phyloP scores from a whole-genome alignment of 2,888 invertebrate genomes.

The Reticulitermes lucifugus region DNA sequence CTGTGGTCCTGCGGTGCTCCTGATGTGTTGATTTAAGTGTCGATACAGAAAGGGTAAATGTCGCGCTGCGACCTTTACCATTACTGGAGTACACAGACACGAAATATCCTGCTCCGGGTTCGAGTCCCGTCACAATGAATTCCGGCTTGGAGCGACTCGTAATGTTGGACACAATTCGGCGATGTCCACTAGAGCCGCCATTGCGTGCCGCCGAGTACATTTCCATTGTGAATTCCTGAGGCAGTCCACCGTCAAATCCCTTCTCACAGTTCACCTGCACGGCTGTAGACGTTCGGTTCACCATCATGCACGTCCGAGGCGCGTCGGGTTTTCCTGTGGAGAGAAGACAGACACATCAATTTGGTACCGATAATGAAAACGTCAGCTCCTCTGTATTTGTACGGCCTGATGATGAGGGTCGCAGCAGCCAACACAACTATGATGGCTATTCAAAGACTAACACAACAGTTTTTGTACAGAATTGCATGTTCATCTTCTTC shows the following conservation, averaged over 20 bases:
- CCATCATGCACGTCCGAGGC: slow-evolving; percentile 65
- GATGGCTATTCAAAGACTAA: too few species aligned
- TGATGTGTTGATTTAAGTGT: slow-evolving; percentile 66
- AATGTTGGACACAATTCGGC: slow-evolving; percentile 61
- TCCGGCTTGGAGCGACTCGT: slow-evolving; percentile 63
- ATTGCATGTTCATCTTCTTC: too few species aligned
- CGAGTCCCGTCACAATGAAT: slow-evolving; percentile 66
- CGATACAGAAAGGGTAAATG: slow-evolving; percentile 63
- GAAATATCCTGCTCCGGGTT: slow-evolving; percentile 66
- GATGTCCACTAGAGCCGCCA: slow-evolving; percentile 56
- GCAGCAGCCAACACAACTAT: too few species aligned
- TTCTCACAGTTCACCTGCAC: slow-evolving; percentile 65
- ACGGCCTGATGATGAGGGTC: too few species aligned
- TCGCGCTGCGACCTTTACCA: slow-evolving; percentile 68
- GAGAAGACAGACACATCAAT: neutral
- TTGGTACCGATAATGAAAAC: neutral
- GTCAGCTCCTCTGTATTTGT: too few species aligned
- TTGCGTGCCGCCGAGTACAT: slow-evolving; percentile 57
- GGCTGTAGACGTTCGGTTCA: slow-evolving; percentile 67
- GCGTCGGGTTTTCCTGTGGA: slow-evolving; percentile 64
- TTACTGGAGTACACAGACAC: slow-evolving; percentile 67
- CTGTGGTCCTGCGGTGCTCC: slow-evolving; percentile 63
- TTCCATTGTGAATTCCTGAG: slow-evolving; percentile 64
- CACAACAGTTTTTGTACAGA: too few species aligned
- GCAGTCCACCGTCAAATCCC: slow-evolving; percentile 69